These are phyloP conservation scores for Turnix velox DNA, from an alignment of 2,113 vertebrate species.

Conservation along the genomic window DNA sequence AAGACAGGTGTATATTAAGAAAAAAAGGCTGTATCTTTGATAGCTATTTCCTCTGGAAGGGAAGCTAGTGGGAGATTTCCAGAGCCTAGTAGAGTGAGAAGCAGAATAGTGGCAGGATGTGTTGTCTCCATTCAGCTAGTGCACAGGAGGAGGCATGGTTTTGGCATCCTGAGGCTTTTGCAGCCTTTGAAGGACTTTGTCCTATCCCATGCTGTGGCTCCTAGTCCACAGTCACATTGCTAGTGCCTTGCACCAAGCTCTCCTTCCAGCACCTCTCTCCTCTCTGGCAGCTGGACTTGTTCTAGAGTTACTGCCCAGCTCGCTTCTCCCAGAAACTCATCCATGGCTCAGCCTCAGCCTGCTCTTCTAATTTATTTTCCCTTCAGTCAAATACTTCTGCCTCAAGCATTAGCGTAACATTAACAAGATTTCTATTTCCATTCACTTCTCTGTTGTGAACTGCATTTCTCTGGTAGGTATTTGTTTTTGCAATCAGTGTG, in stretches of 20 bases:
- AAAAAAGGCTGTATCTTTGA: not conserved
- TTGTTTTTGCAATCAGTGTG: slow-evolving; percentile 58
- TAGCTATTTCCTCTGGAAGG: not conserved
- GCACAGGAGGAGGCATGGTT: not conserved
- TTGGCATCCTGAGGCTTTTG: not conserved
- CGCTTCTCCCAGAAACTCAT: not conserved
- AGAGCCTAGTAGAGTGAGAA: not conserved
- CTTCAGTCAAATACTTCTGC: not conserved
- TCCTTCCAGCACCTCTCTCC: not conserved
- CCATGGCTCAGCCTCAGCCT: not conserved
- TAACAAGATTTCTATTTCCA: slow-evolving; percentile 9
- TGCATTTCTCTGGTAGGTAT: slow-evolving; percentile 42
- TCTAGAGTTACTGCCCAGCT: not conserved
- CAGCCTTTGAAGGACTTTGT: not conserved
- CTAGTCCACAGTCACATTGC: not conserved
- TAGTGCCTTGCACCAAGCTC: not conserved
- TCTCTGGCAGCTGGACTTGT: not conserved
- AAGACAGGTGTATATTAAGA: not conserved
- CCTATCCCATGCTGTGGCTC: not conserved
- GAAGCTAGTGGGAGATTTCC: not conserved
- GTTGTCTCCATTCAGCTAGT: not conserved
- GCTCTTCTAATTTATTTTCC: not conserved
- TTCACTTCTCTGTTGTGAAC: slow-evolving; percentile 31
- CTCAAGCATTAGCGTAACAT: not conserved
- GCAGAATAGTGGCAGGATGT: not conserved